A percentile compares a stretch with the other conserved stretches of the same genome.
Evolutionary conservation across 2,888 invertebrate genomes (phyloP).

Genomic region (Aplocera efformata): DNA sequence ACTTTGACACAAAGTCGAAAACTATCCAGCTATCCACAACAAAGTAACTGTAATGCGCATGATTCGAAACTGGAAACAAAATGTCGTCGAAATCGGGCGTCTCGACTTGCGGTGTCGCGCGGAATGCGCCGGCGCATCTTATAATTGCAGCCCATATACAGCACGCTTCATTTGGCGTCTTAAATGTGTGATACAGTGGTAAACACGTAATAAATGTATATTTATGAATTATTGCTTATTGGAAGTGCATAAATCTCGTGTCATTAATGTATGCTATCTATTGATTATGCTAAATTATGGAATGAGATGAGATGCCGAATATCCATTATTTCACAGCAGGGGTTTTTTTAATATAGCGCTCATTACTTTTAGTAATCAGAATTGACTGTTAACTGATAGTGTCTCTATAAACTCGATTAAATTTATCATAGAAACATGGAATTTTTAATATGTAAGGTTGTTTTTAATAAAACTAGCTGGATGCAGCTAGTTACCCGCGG

Average conservation of each 20-base stretch:
- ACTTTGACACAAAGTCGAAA: background rate
- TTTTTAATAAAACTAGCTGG: no score
- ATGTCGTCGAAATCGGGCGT: constrained; percentile 36
- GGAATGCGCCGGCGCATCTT: constrained; percentile 57
- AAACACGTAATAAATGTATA: constrained; percentile 9
- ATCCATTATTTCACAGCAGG: no score
- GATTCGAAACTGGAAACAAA: constrained; percentile 19
- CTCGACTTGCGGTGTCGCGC: constrained; percentile 55
- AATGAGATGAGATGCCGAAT: no score
- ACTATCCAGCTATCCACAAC: background rate
- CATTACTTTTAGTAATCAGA: no score
- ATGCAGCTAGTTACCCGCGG: no score
- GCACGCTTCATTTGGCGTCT: constrained; percentile 14
- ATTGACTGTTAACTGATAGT: no score
- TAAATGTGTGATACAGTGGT: constrained; percentile 3
- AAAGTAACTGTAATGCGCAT: constrained; percentile 5
- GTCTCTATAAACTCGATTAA: no score
- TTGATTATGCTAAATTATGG: background rate
- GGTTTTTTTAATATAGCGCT: no score
- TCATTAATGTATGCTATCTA: no score
- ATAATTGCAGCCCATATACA: constrained; percentile 47
- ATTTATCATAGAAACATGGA: no score
- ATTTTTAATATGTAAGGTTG: no score
- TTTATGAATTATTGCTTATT: background rate
- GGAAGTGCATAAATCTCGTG: no score